Base-by-base conservation (phyloP, 2,888 invertebrate genomes). In the Diploptera punctata region DNA sequence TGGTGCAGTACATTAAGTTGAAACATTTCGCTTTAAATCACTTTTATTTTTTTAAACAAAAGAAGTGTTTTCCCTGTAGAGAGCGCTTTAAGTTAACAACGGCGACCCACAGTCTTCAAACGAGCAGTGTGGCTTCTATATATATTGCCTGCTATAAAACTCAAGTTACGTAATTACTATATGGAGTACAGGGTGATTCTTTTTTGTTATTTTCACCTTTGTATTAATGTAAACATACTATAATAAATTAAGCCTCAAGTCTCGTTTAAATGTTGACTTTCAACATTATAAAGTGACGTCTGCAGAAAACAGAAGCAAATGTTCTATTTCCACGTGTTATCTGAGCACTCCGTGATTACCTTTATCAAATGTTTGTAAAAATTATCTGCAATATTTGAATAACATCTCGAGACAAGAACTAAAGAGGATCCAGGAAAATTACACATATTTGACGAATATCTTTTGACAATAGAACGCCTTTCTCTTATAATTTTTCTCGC, bases 161-260 rank as follows among this genome's bases (percentile, higher is more conserved):
- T 9, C 13, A 9, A 5, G 52, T 52, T 52, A 24, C 52, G 52
- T 52, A 52, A 52, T 52, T 52, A 21, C 24, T 52, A 24, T 9
- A 52, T 52, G 19, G 24, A 21, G 21, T 4, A 21, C 62, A 43
- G 43, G 43, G 62, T 62, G 62, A 62, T 62, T 38, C n/a, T 62
- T 62, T 57, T 62, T 62, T 62, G 62, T 62, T 62, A 33, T 62
- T 62, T 62, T 62, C 62, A 62, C 62, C 62, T 62, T 62, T 62
- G 62, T 62, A 19, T 62, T 43, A 16, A 13, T 43, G 62, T 62
- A 43, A 21, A 43, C 33, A 38, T 21, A 9, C 7, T 52, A 13
- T 52, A 21, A 52, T 52, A 52, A 52, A 52, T 52, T 52, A 52
- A 24, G 52, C 7, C 3, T 13, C 13, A 24, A 52, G 10, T 24